These are phyloP conservation scores for Oriolus oriolus DNA, from an alignment of 2,113 vertebrate species.

Conservation along the genomic window DNA sequence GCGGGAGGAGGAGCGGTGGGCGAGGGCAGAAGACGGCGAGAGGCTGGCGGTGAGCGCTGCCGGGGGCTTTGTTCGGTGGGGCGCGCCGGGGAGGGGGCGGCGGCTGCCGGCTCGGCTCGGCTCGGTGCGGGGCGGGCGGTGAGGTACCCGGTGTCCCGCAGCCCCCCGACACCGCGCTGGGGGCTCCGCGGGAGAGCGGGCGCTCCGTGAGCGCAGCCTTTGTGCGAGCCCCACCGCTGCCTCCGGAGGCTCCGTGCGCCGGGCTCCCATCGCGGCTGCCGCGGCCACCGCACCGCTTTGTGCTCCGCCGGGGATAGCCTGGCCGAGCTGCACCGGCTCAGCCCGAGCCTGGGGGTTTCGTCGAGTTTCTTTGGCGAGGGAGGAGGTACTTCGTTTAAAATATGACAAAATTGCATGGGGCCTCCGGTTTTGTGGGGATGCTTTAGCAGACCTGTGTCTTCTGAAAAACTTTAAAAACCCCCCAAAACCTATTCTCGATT, in stretches of 20 bases:
- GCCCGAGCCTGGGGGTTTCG: fast-evolving
- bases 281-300: background rate
- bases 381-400: background rate
- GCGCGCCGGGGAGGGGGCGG: background rate
- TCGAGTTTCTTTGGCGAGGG: background rate
- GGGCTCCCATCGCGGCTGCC: background rate
- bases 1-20: background rate
- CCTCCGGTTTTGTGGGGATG: background rate
- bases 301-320: background rate
- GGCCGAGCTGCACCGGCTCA: background rate
- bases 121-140: background rate
- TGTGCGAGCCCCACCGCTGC: background rate
- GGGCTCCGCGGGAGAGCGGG: background rate
- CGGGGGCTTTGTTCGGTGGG: background rate
- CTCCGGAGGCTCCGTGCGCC: background rate
- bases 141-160: background rate
- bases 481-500: fast-evolving
- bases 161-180: no score
- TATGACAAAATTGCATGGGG: fast-evolving
- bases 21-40: background rate
- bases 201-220: background rate
- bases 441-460: background rate
- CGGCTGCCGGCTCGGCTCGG: background rate
- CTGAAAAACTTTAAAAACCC: fast-evolving
- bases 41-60: background rate